Evolutionary conservation across 2,113 vertebrate genomes (phyloP).

Genomic region (Aegithalos caudatus): DNA sequence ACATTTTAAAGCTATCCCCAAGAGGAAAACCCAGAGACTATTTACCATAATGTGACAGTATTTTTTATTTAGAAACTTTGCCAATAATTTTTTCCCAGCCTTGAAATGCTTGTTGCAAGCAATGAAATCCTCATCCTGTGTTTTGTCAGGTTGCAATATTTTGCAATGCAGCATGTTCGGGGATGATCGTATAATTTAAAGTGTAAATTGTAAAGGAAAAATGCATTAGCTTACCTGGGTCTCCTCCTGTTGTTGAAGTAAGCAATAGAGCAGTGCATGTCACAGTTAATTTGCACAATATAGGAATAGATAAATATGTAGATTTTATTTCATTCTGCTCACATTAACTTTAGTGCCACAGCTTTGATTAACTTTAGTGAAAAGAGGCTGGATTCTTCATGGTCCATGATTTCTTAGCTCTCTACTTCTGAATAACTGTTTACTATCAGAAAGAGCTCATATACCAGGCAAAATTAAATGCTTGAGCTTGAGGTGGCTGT

Average conservation of each 20-base stretch:
- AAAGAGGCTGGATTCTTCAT: not conserved
- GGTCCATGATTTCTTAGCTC: not conserved
- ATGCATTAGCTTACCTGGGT: not conserved
- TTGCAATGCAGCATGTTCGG: not conserved
- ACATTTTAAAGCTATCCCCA: constrained; percentile 36
- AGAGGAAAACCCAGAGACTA: not conserved
- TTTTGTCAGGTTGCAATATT: not conserved
- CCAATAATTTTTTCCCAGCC: constrained; percentile 21
- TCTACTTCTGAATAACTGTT: not conserved
- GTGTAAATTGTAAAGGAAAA: constrained; percentile 29
- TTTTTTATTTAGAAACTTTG: constrained; percentile 45
- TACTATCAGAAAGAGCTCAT: not conserved
- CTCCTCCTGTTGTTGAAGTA: constrained; percentile 32
- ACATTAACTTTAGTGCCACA: not conserved
- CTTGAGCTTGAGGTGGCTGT: not conserved
- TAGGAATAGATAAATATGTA: not conserved
- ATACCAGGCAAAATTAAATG: not conserved
- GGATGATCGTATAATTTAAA: not conserved
- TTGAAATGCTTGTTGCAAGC: not conserved
- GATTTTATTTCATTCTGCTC: constrained; percentile 14
- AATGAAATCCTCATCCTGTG: not conserved
- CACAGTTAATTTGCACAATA: constrained; percentile 14
- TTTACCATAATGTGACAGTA: constrained; percentile 7
- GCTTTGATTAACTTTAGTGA: constrained; percentile 22
- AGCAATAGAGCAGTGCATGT: constrained; percentile 11